phyloP scores from a whole-genome alignment of 2,113 vertebrate genomes.

The Pao palembangensis region DNA sequence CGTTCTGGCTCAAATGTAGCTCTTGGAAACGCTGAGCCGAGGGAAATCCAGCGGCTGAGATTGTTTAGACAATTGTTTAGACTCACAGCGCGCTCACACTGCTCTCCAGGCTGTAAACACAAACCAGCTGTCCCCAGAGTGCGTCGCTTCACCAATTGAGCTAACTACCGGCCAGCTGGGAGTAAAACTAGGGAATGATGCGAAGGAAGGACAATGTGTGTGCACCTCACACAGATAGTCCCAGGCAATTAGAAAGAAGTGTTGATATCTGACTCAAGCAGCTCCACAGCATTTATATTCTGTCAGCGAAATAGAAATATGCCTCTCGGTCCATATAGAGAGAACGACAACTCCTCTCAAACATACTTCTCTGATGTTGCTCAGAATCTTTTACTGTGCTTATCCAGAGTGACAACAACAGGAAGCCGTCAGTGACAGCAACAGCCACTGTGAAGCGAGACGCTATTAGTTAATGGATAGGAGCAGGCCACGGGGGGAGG shows the following conservation, averaged over 20 bases:
- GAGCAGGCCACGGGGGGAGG: slow-evolving; percentile 29
- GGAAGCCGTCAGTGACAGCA: slow-evolving; percentile 45
- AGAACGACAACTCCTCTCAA: slow-evolving; percentile 34
- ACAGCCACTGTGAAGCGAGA: slow-evolving; percentile 53
- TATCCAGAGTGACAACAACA: slow-evolving; percentile 39
- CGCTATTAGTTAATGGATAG: slow-evolving; percentile 55
- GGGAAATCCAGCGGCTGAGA: slow-evolving; percentile 61
- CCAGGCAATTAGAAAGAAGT: slow-evolving; percentile 49
- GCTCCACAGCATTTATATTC: slow-evolving; percentile 30
- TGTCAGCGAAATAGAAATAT: slow-evolving; percentile 33
- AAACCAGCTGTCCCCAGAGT: slow-evolving; percentile 66
- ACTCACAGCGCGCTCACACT: slow-evolving; percentile 51
- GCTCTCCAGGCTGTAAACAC: slow-evolving; percentile 64
- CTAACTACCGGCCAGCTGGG: slow-evolving; percentile 45
- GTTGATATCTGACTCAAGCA: slow-evolving; percentile 35
- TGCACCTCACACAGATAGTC: slow-evolving; percentile 29
- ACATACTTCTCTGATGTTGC: slow-evolving; percentile 24
- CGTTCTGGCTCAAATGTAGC: slow-evolving; percentile 51
- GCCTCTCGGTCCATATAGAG: slow-evolving; percentile 14
- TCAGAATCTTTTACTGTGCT: slow-evolving; percentile 32
- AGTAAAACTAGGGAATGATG: slow-evolving; percentile 13
- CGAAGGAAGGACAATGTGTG: slow-evolving; percentile 34
- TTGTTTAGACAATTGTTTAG: slow-evolving; percentile 70
- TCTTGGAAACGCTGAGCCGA: slow-evolving; percentile 53
- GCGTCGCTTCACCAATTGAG: slow-evolving; percentile 53